Base-by-base conservation (phyloP, 2,888 invertebrate species). In the Parelbella ahira region DNA sequence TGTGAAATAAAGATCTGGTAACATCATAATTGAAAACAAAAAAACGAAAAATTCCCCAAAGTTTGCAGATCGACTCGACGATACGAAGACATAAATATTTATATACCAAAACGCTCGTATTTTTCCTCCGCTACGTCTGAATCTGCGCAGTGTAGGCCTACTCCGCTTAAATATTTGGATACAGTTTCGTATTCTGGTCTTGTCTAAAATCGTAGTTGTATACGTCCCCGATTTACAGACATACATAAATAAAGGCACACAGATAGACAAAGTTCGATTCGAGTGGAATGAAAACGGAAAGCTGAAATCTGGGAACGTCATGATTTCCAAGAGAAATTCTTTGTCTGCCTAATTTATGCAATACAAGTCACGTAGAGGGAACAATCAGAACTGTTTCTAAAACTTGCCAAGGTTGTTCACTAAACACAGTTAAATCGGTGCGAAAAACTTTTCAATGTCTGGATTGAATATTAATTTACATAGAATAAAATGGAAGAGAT, bases 331-430 rank as follows among this genome's bases (percentile, higher is more conserved):
- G 10, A 11, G 20, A 11, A 33, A 33, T 41, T 41, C 41, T 41
- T 41, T 41, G 32, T 13, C 41, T 39, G 39, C 30, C 21, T 34
- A 41, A 34, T 34, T 41, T 28, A 27, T 41, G 33, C 39, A 32
- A 30, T 42, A 42, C 42, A 42, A 42, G 34, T 42, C 42, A 34
- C 42, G 42, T 42, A 34, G 15, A 34, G 15, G 32, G 39, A 20
- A 39, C 39, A 32, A 42, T 42, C 23, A 34, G 34, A 34, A 28
- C 34, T 7, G 28, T 28, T 42, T 42, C 34, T 39, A 28, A 42
- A 42, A 34, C 15, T 42, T 21, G 41, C 41, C 21, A 21, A 34
- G 28, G 34, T 34, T 34, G 21, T 42, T 34, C 41, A 34, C 27
- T 41, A 41, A 41, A 41, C 13, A 41, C 33, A 34, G 33, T 41